Evolutionary conservation across 2,113 vertebrate species (phyloP).

Genomic region (Engraulis encrasicolus): DNA sequence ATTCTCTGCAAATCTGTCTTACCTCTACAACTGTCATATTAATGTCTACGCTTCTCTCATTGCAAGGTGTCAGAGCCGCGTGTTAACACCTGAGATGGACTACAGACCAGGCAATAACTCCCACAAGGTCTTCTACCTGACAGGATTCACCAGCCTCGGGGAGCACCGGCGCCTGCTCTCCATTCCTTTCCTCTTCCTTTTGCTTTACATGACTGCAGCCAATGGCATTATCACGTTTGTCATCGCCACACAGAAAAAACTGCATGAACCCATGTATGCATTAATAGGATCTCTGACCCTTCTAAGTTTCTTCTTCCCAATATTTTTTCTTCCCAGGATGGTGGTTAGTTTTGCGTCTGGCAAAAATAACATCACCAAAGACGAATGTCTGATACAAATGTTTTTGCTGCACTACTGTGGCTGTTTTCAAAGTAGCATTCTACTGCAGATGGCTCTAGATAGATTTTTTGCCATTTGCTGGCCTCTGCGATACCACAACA

Average conservation of each 20-base stretch:
- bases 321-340: slow-evolving; percentile 1
- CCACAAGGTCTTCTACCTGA: background rate
- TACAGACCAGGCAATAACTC: background rate
- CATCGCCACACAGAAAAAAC: background rate
- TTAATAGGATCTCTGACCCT: background rate
- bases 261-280: background rate
- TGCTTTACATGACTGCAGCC: background rate
- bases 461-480: slow-evolving; percentile 41
- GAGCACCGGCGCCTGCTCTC: background rate
- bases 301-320: background rate
- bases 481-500: slow-evolving; percentile 38
- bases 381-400: slow-evolving; percentile 45
- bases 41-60: no score
- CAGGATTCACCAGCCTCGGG: background rate
- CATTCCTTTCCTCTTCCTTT: background rate
- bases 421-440: slow-evolving; percentile 39
- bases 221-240: background rate
- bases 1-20: no score
- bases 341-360: slow-evolving; percentile 27
- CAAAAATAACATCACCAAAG: slow-evolving; percentile 34
- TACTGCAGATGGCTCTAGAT: slow-evolving; percentile 21
- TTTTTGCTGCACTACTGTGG: slow-evolving; percentile 30
- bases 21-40: no score
- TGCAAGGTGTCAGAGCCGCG: background rate
- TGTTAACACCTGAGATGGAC: background rate